A percentile compares a stretch with the other conserved stretches of the same genome.
phyloP scores from a whole-genome alignment of 1,140 invertebrate genomes.

The Papilio dardanus region DNA sequence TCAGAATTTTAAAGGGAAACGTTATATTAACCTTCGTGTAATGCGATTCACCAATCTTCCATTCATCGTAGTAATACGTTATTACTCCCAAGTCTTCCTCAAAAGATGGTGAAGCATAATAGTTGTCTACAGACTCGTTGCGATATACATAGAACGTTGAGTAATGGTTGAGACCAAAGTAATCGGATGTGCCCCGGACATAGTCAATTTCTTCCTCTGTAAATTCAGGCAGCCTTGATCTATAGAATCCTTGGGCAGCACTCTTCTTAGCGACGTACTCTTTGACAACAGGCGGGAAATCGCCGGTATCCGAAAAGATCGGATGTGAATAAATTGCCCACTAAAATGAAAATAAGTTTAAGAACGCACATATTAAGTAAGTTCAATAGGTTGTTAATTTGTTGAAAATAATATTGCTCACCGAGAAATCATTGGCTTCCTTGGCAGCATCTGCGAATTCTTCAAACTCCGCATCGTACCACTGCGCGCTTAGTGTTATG shows the following conservation, averaged over 20 bases:
- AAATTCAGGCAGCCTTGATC: slow-evolving; percentile 72
- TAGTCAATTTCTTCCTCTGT: slow-evolving; percentile 60
- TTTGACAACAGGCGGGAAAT: slow-evolving; percentile 84
- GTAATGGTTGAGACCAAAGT: slow-evolving; percentile 85
- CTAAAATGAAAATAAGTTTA: slow-evolving; percentile 47
- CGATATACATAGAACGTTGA: slow-evolving; percentile 62
- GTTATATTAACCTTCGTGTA: slow-evolving; percentile 38
- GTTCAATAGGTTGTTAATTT: not conserved
- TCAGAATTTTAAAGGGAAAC: not conserved
- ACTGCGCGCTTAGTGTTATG: slow-evolving; percentile 79
- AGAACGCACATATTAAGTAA: not conserved
- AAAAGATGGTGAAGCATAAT: slow-evolving; percentile 41
- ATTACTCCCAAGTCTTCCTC: slow-evolving; percentile 40
- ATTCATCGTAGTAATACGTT: slow-evolving; percentile 41
- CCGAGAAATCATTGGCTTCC: slow-evolving; percentile 72
- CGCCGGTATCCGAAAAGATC: slow-evolving; percentile 82
- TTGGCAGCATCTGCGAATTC: slow-evolving; percentile 79
- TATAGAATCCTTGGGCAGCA: slow-evolving; percentile 67
- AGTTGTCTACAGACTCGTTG: slow-evolving; percentile 58
- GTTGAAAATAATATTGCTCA: slow-evolving; percentile 34
- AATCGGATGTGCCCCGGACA: slow-evolving; percentile 78
- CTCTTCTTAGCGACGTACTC: slow-evolving; percentile 80
- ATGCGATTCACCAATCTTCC: slow-evolving; percentile 43
- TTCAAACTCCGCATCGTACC: slow-evolving; percentile 71
- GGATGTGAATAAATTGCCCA: slow-evolving; percentile 75